A percentile compares a stretch with the other conserved stretches of the same genome.
These are phyloP conservation scores for Ianthella basta DNA, from an alignment of 37 sponge, comb jelly and placozoan genomes.

Conservation along the genomic window DNA sequence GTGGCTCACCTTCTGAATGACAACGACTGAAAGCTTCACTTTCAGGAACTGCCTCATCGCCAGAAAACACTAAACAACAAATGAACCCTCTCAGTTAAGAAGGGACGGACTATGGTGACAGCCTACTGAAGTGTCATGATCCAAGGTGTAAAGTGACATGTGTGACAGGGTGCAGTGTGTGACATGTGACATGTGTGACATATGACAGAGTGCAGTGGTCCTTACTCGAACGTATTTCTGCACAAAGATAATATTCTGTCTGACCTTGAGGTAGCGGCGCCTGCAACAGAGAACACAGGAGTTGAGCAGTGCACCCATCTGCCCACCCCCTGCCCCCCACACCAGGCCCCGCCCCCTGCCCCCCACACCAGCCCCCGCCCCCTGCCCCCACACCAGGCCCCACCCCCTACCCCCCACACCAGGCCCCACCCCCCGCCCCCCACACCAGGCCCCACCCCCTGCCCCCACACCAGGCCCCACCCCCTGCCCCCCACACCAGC, in stretches of 20 bases:
- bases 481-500: not conserved
- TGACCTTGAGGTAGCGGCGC: conserved; percentile 53
- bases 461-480: too few species aligned
- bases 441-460: too few species aligned
- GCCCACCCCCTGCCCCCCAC: not conserved
- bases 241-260: conserved; percentile 48
- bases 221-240: conserved; percentile 73
- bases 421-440: conserved; percentile 8
- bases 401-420: not conserved
- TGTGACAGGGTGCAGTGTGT: not conserved
- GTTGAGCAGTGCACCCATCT: not conserved
- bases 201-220: not conserved
- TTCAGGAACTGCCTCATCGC: conserved; percentile 53
- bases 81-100: not conserved
- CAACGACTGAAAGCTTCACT: conserved; percentile 65
- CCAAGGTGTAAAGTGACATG: too few species aligned
- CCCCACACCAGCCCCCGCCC: too few species aligned
- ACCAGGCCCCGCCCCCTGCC: conserved; percentile 7
- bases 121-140: too few species aligned
- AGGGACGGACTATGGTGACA: too few species aligned
- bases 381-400: conserved; percentile 42
- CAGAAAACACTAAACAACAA: conserved; percentile 47
- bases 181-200: too few species aligned
- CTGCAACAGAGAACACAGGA: conserved; percentile 18
- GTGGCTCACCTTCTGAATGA: conserved; percentile 80